Base-by-base conservation (phyloP, 2,888 invertebrate species). In the Andrena hattorfiana region DNA sequence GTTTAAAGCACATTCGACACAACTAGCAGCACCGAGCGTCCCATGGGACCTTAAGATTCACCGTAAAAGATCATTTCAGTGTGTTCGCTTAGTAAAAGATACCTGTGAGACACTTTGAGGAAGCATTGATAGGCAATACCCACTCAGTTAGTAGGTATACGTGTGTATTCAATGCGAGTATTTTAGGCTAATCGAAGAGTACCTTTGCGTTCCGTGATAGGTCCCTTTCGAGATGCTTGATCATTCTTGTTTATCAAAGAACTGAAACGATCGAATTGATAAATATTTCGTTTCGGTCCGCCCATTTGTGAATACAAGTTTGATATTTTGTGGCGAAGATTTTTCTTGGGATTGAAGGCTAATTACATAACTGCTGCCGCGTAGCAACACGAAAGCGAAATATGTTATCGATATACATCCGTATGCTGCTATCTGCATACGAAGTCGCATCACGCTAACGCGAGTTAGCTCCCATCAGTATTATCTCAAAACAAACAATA, bases 81-180 rank as follows among this genome's bases (percentile, higher is more conserved):
- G 83, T 81, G 51, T 79, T n/a, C 56, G 68, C 74, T 78, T 83
- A 20, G 69, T 84, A 83, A 78, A 59, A 10, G 30, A 56, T 28
- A 56, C 62, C 42, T 23, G 42, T 8, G 64, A 59, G 42, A 60
- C 13, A 51, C 32, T 54, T 48, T 30, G 10, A 64, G 23, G 48
- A 63, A 66, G 42, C 26, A 26, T 48, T 64, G 63, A 63, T 32
- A 26, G 66, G 4, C 30, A 20, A 69, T 64, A 60, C 42, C 42
- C 42, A 42, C 42, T 10, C 59, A 49, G 60, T 70, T 48, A 35
- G 1, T 77, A 82, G 68, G 13, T 68, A 71, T 82, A 75, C 49
- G 48, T 23, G 67, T 83, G 67, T 82, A 74, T 62, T 68, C n/a
- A 4, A 42, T 74, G 2, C 7, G 60, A 48, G 8, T 30, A 26